Base-by-base conservation (phyloP, 1,140 invertebrate species). In the Drosophila paulistorum region DNA sequence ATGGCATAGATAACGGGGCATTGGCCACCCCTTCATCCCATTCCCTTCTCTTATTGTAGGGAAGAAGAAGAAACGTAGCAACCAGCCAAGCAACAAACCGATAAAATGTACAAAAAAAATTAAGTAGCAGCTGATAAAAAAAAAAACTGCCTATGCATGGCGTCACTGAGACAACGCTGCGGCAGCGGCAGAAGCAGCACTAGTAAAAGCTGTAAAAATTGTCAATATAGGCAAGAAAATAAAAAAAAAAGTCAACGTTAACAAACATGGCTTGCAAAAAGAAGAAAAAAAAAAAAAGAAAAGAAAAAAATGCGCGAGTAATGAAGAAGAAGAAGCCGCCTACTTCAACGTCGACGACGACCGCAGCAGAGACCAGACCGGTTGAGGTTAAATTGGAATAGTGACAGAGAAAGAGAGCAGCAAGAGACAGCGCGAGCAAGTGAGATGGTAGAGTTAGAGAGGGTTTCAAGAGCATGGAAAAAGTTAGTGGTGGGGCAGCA, bases 321-420 rank as follows among this genome's bases (percentile, higher is more conserved):
- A 76, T 77, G 81, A 30, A 30, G 30, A 87, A 89, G 83, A 86
- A 81, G 81, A 86, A 81, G 82, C 82, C 82, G 76, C 71, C 78
- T 80, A 74, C 77, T 68, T 58, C 39, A 59, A 7, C 74, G 81
- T 70, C 75, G 74, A 77, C 74, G 77, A 63, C 74, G 66, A 70
- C 77, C 65, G 77, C 74, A 74, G 74, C 81, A 75, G 80, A 73
- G 45, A 81, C 81, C 78, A 85, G 83, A 87, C 84, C 84, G 84
- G 84, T 87, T 87, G 84, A 89, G 85, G 85, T 89, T 87, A 89
- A 87, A 89, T 90, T 87, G 84, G 80, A 59, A 84, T 89, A 84
- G 80, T 78, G 79, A 72, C 74, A 75, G 72, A 59, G 42, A 65
- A 64, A 42, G 68, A 62, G 74, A 48, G 33, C 17, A 41, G 33